Evolutionary conservation across 2,888 invertebrate species (phyloP).

Genomic region (Dryobotodes eremita): DNA sequence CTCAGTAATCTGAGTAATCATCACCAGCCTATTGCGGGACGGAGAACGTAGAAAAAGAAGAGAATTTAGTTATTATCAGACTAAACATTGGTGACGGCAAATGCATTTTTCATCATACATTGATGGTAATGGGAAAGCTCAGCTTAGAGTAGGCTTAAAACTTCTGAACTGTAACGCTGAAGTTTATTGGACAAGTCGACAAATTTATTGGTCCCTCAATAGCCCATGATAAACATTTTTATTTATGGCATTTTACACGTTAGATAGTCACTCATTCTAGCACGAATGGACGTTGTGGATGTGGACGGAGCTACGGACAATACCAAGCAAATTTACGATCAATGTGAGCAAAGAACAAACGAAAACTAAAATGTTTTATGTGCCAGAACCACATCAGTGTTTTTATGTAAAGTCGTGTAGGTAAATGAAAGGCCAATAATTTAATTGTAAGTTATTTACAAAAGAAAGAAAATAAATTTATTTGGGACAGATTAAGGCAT

Average conservation of each 20-base stretch:
- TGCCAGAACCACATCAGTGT: background rate
- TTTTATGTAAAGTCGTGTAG: background rate
- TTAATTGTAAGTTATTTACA: no score
- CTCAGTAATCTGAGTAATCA: background rate
- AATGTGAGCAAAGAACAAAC: constrained; percentile 6
- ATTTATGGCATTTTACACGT: background rate
- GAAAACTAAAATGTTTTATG: background rate
- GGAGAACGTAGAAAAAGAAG: background rate
- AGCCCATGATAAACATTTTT: background rate
- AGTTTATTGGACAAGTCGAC: background rate
- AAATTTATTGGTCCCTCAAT: background rate
- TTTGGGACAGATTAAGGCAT: no score
- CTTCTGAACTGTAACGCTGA: background rate
- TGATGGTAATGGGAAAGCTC: background rate
- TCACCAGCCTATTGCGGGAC: no score
- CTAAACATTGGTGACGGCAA: background rate
- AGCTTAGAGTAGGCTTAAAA: background rate
- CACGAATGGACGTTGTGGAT: background rate
- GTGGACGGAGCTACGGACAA: background rate
- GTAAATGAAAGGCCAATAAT: background rate
- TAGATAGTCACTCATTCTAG: background rate
- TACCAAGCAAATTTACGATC: constrained; percentile 3
- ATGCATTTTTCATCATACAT: background rate
- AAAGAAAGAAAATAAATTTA: no score
- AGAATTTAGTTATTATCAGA: background rate